phyloP scores from a whole-genome alignment of 2,797 vertebrate genomes.

The Lateolabrax maculatus region DNA sequence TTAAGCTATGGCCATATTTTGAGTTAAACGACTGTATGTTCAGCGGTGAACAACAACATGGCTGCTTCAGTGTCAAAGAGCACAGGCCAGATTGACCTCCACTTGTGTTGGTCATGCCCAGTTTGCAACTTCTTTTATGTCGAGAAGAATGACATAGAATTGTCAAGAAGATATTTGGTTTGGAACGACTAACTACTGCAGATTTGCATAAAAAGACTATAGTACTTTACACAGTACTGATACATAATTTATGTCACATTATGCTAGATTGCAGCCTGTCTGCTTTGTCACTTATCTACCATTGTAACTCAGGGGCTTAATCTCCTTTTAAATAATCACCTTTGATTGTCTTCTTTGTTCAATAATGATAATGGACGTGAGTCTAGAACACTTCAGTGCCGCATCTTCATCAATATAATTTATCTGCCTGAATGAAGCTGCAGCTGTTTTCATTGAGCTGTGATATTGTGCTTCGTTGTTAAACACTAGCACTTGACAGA shows the following conservation, averaged over 20 bases:
- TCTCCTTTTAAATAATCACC: conserved; percentile 32
- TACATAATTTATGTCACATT: neutral
- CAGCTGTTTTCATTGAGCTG: neutral
- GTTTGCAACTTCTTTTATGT: conserved; percentile 8
- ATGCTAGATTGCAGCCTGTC: conserved; percentile 10
- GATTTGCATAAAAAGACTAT: conserved; percentile 1
- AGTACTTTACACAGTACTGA: neutral
- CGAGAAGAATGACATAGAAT: conserved; percentile 1
- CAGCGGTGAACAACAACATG: conserved; percentile 70
- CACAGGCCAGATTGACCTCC: conserved; percentile 50
- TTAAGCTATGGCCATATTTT: conserved; percentile 75
- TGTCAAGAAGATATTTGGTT: too few relatives aligned
- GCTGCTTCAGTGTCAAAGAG: conserved; percentile 61
- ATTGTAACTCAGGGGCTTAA: conserved; percentile 28
- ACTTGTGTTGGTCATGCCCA: conserved; percentile 27
- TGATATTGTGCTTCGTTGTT: conserved; percentile 5
- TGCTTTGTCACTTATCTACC: conserved; percentile 11
- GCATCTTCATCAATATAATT: conserved; percentile 15
- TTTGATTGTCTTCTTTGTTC: conserved; percentile 31
- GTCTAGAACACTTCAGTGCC: conserved; percentile 10
- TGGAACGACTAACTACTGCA: too few relatives aligned
- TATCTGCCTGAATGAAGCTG: conserved; percentile 9
- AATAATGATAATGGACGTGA: conserved; percentile 55
- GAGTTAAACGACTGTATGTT: conserved; percentile 71
- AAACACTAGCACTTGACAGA: neutral